Percentiles rank a stretch among this genome's conserved stretches.
phyloP scores from a whole-genome alignment of 2,113 vertebrate species.

The Macaca nemestrina region DNA sequence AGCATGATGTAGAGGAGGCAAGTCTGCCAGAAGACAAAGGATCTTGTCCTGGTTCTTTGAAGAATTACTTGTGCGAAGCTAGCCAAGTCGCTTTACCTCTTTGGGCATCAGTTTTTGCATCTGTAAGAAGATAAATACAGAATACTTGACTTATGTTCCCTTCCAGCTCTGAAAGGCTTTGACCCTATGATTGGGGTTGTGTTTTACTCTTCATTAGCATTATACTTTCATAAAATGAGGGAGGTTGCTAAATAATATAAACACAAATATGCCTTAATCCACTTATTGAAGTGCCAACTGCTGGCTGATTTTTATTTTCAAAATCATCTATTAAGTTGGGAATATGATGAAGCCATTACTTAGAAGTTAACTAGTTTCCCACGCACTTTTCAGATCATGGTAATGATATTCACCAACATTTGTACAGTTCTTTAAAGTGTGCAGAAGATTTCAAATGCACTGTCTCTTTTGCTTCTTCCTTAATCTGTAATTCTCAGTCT shows the following conservation, averaged over 20 bases:
- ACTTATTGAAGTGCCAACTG: background rate
- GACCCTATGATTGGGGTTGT: background rate
- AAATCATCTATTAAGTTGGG: background rate
- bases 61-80: background rate
- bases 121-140: background rate
- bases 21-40: conserved; percentile 17
- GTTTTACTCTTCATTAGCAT: background rate
- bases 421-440: background rate
- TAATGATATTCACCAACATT: background rate
- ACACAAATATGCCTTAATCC: background rate
- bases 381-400: background rate
- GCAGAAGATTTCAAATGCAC: background rate
- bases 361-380: background rate
- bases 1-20: background rate
- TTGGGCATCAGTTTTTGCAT: background rate
- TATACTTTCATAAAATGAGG: background rate
- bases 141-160: background rate
- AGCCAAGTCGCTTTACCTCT: background rate
- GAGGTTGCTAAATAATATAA: background rate
- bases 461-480: background rate
- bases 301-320: background rate
- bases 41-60: background rate
- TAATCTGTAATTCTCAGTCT: background rate
- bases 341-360: background rate
- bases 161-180: background rate